Base-by-base conservation (phyloP, 2,888 invertebrate species). In the Cataglyphis livida region DNA sequence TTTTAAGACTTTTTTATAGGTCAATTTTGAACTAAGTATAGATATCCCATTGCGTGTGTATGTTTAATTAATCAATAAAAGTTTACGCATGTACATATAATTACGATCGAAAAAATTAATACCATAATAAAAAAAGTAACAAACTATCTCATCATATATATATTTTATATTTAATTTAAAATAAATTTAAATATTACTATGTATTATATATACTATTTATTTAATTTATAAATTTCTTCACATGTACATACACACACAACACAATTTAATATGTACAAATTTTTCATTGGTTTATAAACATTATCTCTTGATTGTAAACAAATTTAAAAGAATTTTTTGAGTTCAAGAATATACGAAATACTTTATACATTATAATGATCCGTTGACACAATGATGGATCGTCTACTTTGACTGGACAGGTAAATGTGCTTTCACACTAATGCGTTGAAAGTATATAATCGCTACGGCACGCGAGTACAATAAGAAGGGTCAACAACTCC, bases 311-410 rank as follows among this genome's bases (percentile, higher is more conserved):
- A 44, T 10, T 79, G 12, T 7, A 54, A 74, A 83, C 66, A 57
- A 59, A 65, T 84, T 61, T 64, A 65, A 64, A 62, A 18, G 48
- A 76, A 73, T 54, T 21, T 54, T 21, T 32, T 44, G 62, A 38
- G 71, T 75, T 82, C 61, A 84, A 76, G 73, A 86, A 87, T 65
- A 76, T 83, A 86, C 68, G 82, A 89, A 88, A 85, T 88, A 71
- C 84, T 76, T 85, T 75, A 70, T 85, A 83, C 68, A 73, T 70
- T 79, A 76, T 90, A 88, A 93, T 92, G 90, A 91, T 89, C 90
- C 90, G 94, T 91, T 92, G 93, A 94, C 93, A 93, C 90, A 91
- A 93, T 94, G 94, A 94, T 94, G 92, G 93, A 94, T 94, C 91
- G 91, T 86, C 88, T 85, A 90, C 89, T 90, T 90, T 88, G 89